Base-by-base conservation (phyloP, 2,113 vertebrate genomes). In the Brachyhypopomus occidentalis region DNA sequence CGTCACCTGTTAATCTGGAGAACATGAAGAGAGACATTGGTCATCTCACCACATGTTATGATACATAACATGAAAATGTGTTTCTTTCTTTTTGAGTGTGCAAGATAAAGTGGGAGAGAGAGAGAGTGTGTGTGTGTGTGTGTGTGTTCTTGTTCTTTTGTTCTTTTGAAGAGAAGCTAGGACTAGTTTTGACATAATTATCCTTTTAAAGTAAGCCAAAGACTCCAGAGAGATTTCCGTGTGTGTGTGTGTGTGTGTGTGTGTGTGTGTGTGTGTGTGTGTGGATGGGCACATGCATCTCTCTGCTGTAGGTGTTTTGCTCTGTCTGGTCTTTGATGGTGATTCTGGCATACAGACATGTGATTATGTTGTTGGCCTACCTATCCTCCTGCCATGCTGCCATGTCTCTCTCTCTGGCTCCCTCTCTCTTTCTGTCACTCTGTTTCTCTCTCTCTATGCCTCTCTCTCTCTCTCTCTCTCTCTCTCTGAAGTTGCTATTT, bases 191-290 rank as follows among this genome's bases (percentile, higher is more conserved):
- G 45, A 72, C 72, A 82, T 59, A 41, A 41, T 74, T 63, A 73
- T 74, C 48, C 56, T 76, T 82, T 79, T 60, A 82, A 72, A 60
- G 22, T 5, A 63, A 38, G 69, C 36, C 59, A 56, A 64, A 14
- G 58, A 19, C 11, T 5, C 27, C 55, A 56, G 30, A n/a, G 58
- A 56, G 76, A 38, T 63, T 71, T 70, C 19, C 75, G 2, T 16
- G 5, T 75, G 63, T 69, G 30, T 77, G 41, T 78, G 70, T 85
- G 74, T 81, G 25, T 78, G 62, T 79, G 60, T 75, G 52, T 69
- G 64, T 72, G 60, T 22, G 58, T 45, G 30, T 45, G 62, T 71
- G 36, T 70, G 58, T 30, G 9, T 36, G 20, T 16, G 56, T 60
- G 23, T 74, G 74, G 38, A 30, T 45, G 62, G n/a, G 38, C 36